Percentiles rank a stretch among this genome's conserved stretches.
Evolutionary conservation across 2,797 vertebrate genomes (phyloP).

Genomic region (Thripadectes ignobilis): DNA sequence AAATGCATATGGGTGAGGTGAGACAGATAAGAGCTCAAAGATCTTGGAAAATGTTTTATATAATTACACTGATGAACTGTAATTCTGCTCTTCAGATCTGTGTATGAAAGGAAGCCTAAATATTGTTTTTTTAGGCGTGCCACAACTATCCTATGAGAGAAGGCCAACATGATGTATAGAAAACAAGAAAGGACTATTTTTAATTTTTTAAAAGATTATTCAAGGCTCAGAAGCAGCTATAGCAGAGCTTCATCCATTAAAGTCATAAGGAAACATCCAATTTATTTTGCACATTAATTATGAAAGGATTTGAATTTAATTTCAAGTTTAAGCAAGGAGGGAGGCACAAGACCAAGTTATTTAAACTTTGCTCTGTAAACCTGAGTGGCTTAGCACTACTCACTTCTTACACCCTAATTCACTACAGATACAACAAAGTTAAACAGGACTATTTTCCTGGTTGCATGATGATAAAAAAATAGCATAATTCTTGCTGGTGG

Average conservation of each 20-base stretch:
- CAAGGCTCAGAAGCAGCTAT: neutral
- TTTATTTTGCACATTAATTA: neutral
- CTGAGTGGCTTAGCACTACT: neutral
- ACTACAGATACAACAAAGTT: neutral
- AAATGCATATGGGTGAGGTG: neutral
- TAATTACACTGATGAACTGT: neutral
- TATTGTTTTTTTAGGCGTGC: neutral
- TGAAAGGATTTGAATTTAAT: neutral
- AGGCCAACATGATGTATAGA: fast-evolving
- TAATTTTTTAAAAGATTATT: neutral
- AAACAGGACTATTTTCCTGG: neutral
- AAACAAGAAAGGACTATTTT: neutral
- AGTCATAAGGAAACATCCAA: neutral
- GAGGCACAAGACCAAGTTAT: neutral
- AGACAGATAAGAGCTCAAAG: neutral
- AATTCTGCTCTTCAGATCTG: neutral
- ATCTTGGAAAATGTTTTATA: neutral
- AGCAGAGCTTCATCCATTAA: neutral
- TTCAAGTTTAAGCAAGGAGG: neutral
- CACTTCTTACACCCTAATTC: neutral
- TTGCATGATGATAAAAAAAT: neutral
- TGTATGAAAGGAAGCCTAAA: neutral
- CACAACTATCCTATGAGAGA: neutral
- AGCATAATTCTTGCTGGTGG: neutral
- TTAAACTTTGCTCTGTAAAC: neutral